Conservation (phyloP, 2,797 vertebrate genomes). For the Rousettus madagascariensis region DNA sequence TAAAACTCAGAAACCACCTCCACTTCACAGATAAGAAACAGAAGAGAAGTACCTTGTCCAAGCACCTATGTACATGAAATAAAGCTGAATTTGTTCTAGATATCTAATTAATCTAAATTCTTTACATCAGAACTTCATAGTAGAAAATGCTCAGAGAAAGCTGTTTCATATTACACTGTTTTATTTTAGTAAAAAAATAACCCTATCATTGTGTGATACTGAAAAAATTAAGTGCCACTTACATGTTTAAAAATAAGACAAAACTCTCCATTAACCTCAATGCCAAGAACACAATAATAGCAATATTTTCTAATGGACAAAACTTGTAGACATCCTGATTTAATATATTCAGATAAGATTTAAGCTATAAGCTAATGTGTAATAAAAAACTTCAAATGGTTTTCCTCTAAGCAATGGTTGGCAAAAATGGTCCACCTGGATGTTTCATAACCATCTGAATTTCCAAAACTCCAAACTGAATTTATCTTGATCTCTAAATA, state of each 20-base stretch:
- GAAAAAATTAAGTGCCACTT: slow-evolving; percentile 10
- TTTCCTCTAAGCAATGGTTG: background rate
- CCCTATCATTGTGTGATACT: background rate
- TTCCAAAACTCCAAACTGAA: background rate
- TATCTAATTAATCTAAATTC: slow-evolving; percentile 3
- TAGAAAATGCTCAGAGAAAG: background rate
- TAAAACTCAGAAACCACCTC: background rate
- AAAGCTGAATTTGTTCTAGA: slow-evolving; percentile 4
- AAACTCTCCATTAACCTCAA: slow-evolving; percentile 17
- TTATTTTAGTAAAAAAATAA: background rate
- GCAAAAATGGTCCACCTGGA: background rate
- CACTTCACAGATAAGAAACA: background rate
- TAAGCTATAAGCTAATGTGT: background rate
- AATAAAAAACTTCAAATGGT: background rate
- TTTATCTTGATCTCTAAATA: background rate
- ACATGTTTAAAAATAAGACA: background rate
- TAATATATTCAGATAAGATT: background rate
- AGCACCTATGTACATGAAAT: background rate
- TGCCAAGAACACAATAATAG: background rate
- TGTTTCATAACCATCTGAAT: background rate
- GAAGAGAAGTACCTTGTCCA: background rate
- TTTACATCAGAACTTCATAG: background rate
- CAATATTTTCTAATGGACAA: background rate
- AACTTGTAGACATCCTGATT: background rate
- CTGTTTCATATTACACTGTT: background rate